phyloP scores from a whole-genome alignment of 2,797 vertebrate genomes.

The Syngnathus rostellatus region DNA sequence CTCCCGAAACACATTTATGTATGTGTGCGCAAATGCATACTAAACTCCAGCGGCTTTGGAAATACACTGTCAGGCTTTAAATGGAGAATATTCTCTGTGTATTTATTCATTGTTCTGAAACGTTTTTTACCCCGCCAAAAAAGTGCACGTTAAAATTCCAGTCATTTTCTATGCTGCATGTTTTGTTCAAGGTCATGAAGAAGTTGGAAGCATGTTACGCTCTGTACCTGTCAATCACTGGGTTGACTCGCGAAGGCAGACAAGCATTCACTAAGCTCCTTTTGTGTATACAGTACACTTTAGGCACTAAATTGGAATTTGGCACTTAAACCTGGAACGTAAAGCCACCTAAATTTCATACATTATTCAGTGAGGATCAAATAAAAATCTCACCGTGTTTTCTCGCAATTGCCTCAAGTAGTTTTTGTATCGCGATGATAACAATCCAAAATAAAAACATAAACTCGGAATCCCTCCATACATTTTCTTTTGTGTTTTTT shows the following conservation, averaged over 20 bases:
- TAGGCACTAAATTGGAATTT: neutral
- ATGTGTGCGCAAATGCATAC: neutral
- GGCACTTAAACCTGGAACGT: neutral
- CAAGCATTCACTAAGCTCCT: neutral
- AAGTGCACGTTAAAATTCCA: neutral
- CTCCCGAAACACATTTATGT: neutral
- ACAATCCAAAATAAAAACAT: neutral
- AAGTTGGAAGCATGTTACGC: neutral
- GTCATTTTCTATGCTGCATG: neutral
- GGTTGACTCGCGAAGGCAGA: neutral
- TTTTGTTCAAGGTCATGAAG: neutral
- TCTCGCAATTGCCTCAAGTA: neutral
- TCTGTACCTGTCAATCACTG: neutral
- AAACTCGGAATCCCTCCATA: neutral
- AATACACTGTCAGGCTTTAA: neutral
- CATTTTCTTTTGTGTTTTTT: neutral
- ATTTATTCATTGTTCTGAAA: neutral
- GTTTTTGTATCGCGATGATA: neutral
- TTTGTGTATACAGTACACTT: neutral
- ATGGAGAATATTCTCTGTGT: neutral
- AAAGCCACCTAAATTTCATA: neutral
- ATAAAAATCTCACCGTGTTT: neutral
- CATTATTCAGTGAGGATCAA: neutral
- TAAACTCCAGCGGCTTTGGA: neutral
- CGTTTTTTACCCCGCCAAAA: neutral